Conservation (phyloP, 2,113 vertebrate genomes). For the Plecotus auritus region DNA sequence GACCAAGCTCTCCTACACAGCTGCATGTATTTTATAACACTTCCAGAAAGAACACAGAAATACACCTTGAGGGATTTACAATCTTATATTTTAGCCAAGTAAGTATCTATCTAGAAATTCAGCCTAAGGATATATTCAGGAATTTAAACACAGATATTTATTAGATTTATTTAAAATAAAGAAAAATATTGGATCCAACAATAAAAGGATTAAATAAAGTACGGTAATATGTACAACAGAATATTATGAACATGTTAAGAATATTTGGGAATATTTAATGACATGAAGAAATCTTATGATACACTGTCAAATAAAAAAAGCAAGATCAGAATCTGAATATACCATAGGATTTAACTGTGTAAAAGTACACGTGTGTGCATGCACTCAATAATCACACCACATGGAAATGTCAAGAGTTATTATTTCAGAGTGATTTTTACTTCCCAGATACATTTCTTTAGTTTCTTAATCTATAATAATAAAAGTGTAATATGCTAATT, state of each 20-base stretch:
- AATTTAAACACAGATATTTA: not conserved
- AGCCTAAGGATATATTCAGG: not conserved
- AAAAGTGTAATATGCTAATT: too few relatives aligned
- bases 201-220: not conserved
- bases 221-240: not conserved
- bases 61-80: not conserved
- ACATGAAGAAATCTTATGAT: not conserved
- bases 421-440: not conserved
- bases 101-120: not conserved
- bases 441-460: not conserved
- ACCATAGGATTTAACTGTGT: not conserved
- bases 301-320: not conserved
- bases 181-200: not conserved
- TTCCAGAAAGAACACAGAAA: not conserved
- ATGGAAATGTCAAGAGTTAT: not conserved
- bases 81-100: not conserved
- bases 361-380: not conserved
- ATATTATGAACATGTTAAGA: not conserved
- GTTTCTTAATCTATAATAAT: not conserved
- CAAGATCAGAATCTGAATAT: slow-evolving; percentile 1
- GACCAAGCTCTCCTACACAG: not conserved
- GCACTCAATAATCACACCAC: not conserved
- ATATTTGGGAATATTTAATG: slow-evolving; percentile 13
- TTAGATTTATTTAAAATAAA: not conserved
- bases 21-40: not conserved